Evolutionary conservation across 2,797 vertebrate species (phyloP).

Genomic region (Novumbra hubbsi): DNA sequence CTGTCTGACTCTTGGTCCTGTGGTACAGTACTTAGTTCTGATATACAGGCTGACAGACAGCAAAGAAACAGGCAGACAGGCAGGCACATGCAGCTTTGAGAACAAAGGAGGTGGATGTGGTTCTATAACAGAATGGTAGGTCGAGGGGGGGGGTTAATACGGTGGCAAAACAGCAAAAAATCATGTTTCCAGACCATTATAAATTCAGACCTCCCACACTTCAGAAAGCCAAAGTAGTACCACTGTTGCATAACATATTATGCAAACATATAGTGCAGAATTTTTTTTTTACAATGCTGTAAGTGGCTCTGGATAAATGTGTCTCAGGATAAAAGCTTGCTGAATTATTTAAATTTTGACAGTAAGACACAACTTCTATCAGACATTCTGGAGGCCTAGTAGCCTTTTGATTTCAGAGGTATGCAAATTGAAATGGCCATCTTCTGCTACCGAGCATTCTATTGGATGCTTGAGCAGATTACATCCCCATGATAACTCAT

Average conservation of each 20-base stretch:
- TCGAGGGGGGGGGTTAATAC: slow-evolving; percentile 4
- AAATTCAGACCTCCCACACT: not conserved
- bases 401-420: too few relatives aligned
- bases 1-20: slow-evolving; percentile 13
- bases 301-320: not conserved
- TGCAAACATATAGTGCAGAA: too few relatives aligned
- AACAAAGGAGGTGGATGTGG: slow-evolving; percentile 36
- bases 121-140: slow-evolving; percentile 24
- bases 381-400: too few relatives aligned
- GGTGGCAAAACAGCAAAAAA: not conserved
- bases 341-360: too few relatives aligned
- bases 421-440: not conserved
- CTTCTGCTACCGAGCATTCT: not conserved
- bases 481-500: slow-evolving; percentile 1
- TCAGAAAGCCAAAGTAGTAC: not conserved
- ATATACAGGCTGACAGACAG: slow-evolving; percentile 18
- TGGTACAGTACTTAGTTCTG: slow-evolving; percentile 4
- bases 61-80: slow-evolving; percentile 25
- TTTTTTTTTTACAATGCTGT: too few relatives aligned
- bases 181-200: not conserved
- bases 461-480: slow-evolving; percentile 11
- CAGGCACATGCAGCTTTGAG: slow-evolving; percentile 28
- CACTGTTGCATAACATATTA: not conserved
- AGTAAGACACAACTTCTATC: too few relatives aligned
- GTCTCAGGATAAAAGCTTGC: too few relatives aligned